A percentile compares a stretch with the other conserved stretches of the same genome.
Conservation (phyloP, 2,888 invertebrate species). For the Heliconius aoede region DNA sequence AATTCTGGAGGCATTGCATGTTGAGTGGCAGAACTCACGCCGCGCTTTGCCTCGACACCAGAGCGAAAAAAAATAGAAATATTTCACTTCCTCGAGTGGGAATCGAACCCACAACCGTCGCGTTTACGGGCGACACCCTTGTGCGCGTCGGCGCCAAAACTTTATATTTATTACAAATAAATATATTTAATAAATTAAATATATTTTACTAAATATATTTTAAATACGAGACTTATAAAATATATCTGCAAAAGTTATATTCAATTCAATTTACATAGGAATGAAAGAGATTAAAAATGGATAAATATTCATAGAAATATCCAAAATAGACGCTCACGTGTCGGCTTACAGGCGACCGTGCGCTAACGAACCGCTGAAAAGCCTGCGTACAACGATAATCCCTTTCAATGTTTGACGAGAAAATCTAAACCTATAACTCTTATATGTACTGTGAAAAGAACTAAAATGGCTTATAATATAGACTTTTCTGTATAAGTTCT, state of each 20-base stretch:
- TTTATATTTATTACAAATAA: no score
- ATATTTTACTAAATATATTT: no score
- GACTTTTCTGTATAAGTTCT: slow-evolving; percentile 21
- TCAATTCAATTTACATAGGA: slow-evolving; percentile 4
- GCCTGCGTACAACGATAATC: slow-evolving; percentile 43
- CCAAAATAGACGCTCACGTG: slow-evolving; percentile 38
- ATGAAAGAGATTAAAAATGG: slow-evolving; percentile 20
- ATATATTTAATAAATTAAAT: no score
- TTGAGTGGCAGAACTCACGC: no score
- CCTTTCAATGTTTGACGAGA: slow-evolving; percentile 36
- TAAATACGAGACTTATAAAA: neutral
- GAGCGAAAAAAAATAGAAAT: no score
- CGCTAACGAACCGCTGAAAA: slow-evolving; percentile 42
- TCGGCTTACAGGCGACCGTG: slow-evolving; percentile 24
- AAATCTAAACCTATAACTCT: neutral
- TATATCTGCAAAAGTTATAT: neutral
- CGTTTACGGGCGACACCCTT: no score
- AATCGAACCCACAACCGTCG: no score
- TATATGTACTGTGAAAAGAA: slow-evolving; percentile 1
- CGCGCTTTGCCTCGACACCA: no score
- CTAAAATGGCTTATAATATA: neutral
- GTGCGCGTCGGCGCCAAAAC: no score
- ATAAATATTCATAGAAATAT: slow-evolving; percentile 32
- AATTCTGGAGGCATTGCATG: no score
- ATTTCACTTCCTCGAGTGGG: no score